A percentile compares a stretch with the other conserved stretches of the same genome.
Evolutionary conservation across 1,140 invertebrate species (phyloP).

Genomic region (Pinna nobilis): DNA sequence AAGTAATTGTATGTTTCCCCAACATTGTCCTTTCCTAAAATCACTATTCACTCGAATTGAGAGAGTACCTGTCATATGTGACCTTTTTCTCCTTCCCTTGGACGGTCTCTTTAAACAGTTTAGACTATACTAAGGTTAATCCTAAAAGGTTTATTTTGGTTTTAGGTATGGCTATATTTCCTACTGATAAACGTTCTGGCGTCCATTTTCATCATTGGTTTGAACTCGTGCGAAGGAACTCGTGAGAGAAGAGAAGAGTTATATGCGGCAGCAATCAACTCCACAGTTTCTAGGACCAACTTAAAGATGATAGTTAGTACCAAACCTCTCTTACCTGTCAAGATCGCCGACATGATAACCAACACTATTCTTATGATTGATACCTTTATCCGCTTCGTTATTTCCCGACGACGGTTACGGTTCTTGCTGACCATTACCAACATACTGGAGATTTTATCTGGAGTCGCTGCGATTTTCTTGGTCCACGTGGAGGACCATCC

Average conservation of each 20-base stretch:
- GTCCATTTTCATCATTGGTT: neutral
- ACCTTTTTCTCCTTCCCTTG: too few species aligned
- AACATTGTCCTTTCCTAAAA: too few species aligned
- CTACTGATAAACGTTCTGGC: too few species aligned
- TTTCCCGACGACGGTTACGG: neutral
- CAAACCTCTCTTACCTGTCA: too few species aligned
- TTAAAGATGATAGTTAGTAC: neutral
- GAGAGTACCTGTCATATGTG: too few species aligned
- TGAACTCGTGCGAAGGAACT: neutral
- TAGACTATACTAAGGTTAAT: too few species aligned
- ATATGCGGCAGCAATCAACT: neutral
- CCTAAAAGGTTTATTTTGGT: too few species aligned
- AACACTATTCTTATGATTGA: slow-evolving; percentile 4
- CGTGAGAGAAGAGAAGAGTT: neutral
- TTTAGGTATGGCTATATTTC: too few species aligned
- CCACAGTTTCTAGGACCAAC: neutral
- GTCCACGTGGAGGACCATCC: neutral
- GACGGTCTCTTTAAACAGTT: too few species aligned
- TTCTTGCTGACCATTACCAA: neutral
- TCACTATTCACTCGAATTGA: too few species aligned
- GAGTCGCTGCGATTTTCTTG: neutral
- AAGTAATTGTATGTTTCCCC: too few species aligned
- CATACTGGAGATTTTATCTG: neutral
- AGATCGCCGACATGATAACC: neutral
- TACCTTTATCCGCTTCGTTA: neutral